A percentile compares a stretch with the other conserved stretches of the same genome.
Evolutionary conservation across 2,113 vertebrate species (phyloP).

Genomic region (Chauna torquata): DNA sequence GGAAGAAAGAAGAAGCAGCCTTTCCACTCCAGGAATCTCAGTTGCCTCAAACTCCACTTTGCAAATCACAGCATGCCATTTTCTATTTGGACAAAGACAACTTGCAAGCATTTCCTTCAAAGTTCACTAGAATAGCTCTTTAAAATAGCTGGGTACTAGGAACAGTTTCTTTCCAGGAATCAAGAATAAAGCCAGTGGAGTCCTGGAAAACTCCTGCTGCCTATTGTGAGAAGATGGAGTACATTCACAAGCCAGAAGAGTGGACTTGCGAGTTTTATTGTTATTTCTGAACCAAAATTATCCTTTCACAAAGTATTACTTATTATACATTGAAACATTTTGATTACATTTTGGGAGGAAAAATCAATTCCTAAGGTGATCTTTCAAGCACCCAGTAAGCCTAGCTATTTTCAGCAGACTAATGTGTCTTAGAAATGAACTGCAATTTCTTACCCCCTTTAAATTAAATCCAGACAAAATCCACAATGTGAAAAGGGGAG

Average conservation of each 20-base stretch:
- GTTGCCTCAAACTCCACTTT: neutral
- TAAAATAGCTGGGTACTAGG: neutral
- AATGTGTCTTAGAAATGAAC: conserved; percentile 44
- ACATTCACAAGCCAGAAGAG: neutral
- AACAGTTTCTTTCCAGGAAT: neutral
- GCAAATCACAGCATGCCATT: neutral
- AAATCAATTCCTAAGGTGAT: neutral
- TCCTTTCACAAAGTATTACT: neutral
- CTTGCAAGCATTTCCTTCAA: neutral
- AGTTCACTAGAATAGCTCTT: neutral
- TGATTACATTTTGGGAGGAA: neutral
- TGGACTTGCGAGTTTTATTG: neutral
- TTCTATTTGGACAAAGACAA: neutral
- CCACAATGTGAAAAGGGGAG: conserved; percentile 59
- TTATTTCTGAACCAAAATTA: neutral
- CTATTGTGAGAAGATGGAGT: neutral
- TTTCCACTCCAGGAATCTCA: neutral
- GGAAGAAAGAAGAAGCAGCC: too few species aligned
- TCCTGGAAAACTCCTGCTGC: neutral
- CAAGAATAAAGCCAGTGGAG: neutral
- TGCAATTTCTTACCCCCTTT: conserved; percentile 50
- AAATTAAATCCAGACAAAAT: conserved; percentile 71
- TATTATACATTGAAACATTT: neutral
- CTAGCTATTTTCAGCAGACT: conserved; percentile 18
- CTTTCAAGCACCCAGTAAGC: conserved; percentile 3